These are phyloP conservation scores for Zaprionus vittiger DNA, from an alignment of 1,140 invertebrate species.

Conservation along the genomic window DNA sequence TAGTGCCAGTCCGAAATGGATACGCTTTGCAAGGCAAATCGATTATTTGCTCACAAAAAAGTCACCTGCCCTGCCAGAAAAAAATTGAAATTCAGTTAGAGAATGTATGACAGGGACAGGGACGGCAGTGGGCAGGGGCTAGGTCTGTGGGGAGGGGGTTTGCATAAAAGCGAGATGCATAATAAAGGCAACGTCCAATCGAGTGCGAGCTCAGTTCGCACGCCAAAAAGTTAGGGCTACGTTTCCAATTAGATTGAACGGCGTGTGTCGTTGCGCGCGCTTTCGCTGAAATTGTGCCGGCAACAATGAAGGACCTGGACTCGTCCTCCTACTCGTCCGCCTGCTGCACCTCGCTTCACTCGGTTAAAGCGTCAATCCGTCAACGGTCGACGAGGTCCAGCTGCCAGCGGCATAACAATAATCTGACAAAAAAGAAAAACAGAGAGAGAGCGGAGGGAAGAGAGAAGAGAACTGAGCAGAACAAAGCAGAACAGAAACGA, in stretches of 20 bases:
- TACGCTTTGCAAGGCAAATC: conserved; percentile 31
- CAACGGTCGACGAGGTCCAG: conserved; percentile 18
- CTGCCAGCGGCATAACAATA: conserved; percentile 40
- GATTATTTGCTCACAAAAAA: conserved; percentile 19
- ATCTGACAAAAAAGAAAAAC: conserved; percentile 12
- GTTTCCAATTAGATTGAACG: conserved; percentile 50
- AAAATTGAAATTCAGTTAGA: conserved; percentile 33
- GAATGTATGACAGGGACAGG: neutral
- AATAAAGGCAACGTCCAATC: conserved; percentile 18
- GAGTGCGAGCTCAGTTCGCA: neutral
- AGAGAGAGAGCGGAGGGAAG: neutral
- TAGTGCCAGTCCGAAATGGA: conserved; percentile 1
- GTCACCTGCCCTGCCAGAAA: neutral
- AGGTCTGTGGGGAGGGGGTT: neutral
- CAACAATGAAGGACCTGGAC: conserved; percentile 8
- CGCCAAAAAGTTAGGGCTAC: conserved; percentile 28
- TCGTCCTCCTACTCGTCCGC: neutral
- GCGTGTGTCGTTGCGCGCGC: neutral
- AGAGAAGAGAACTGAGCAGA: neutral
- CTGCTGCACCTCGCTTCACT: neutral
- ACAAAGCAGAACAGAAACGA: neutral
- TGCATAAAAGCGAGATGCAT: conserved; percentile 16
- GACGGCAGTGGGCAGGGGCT: neutral
- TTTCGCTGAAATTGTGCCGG: neutral
- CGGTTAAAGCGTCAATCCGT: conserved; percentile 19